A percentile compares a stretch with the other conserved stretches of the same genome.
phyloP scores from a whole-genome alignment of 2,113 vertebrate species.

The Verasper variegatus region DNA sequence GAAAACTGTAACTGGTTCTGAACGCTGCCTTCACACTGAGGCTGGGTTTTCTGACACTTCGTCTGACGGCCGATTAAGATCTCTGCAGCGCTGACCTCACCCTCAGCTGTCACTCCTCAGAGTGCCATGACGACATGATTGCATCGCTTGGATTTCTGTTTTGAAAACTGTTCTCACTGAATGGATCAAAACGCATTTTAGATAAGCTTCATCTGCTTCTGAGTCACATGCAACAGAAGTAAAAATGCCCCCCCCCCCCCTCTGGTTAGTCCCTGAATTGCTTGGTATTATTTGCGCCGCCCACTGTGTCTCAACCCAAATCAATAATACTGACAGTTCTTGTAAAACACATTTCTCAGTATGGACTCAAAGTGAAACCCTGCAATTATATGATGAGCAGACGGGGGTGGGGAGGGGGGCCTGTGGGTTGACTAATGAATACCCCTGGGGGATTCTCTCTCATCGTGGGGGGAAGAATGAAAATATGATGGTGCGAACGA shows the following conservation, averaged over 20 bases:
- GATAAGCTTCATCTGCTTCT: slow-evolving; percentile 22
- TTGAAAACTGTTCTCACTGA: too few species aligned
- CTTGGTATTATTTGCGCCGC: slow-evolving; percentile 11
- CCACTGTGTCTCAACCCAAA: slow-evolving; percentile 26
- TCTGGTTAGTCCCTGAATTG: slow-evolving; percentile 2
- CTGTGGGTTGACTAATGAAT: slow-evolving; percentile 75
- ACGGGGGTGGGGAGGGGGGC: background rate
- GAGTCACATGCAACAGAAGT: background rate
- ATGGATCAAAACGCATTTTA: background rate
- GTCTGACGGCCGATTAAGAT: too few species aligned
- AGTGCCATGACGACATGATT: too few species aligned
- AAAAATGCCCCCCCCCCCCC: background rate
- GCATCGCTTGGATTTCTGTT: too few species aligned
- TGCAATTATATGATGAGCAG: slow-evolving; percentile 66
- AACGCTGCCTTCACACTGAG: too few species aligned
- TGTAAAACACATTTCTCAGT: slow-evolving; percentile 45
- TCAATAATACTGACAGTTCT: slow-evolving; percentile 53
- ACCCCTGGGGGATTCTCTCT: slow-evolving; percentile 64
- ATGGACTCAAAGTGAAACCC: slow-evolving; percentile 65
- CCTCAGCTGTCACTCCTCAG: too few species aligned
- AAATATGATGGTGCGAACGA: slow-evolving; percentile 63
- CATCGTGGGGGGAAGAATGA: slow-evolving; percentile 54
- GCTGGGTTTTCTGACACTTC: too few species aligned
- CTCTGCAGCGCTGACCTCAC: too few species aligned
- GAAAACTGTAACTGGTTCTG: too few species aligned